phyloP scores from a whole-genome alignment of 2,113 vertebrate species.

The Hystrix cristata region DNA sequence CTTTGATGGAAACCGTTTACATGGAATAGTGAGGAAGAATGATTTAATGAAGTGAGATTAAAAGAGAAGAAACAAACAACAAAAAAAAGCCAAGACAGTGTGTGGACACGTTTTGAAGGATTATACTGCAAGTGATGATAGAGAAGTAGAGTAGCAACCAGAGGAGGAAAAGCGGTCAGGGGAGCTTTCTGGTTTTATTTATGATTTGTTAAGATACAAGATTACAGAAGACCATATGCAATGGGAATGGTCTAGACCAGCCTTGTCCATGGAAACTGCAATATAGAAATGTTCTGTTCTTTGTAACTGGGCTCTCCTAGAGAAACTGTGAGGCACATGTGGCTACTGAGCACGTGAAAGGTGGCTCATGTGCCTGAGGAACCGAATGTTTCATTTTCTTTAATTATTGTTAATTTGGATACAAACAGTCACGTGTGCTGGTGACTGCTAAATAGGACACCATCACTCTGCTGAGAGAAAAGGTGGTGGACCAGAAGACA shows the following conservation, averaged over 20 bases:
- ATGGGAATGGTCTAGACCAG: neutral
- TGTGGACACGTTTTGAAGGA: neutral
- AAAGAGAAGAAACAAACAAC: neutral
- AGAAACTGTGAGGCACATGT: neutral
- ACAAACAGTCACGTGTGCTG: neutral
- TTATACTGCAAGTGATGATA: no score
- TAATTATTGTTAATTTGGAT: neutral
- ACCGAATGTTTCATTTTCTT: neutral
- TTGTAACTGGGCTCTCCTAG: neutral
- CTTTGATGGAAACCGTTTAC: neutral
- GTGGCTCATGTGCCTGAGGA: neutral
- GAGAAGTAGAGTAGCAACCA: neutral
- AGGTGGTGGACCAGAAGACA: neutral
- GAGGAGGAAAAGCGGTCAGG: neutral
- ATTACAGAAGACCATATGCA: neutral
- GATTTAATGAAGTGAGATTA: neutral
- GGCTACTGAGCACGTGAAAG: neutral
- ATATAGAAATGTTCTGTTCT: neutral
- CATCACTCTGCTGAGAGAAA: neutral
- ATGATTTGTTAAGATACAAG: neutral
- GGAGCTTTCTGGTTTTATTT: neutral
- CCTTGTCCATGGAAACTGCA: neutral
- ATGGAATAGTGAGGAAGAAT: neutral
- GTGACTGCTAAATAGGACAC: neutral
- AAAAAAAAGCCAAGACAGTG: neutral